Percentiles rank a stretch among this genome's conserved stretches.
These are phyloP conservation scores for Pectinophora gossypiella DNA, from an alignment of 1,140 invertebrate genomes.

Conservation along the genomic window DNA sequence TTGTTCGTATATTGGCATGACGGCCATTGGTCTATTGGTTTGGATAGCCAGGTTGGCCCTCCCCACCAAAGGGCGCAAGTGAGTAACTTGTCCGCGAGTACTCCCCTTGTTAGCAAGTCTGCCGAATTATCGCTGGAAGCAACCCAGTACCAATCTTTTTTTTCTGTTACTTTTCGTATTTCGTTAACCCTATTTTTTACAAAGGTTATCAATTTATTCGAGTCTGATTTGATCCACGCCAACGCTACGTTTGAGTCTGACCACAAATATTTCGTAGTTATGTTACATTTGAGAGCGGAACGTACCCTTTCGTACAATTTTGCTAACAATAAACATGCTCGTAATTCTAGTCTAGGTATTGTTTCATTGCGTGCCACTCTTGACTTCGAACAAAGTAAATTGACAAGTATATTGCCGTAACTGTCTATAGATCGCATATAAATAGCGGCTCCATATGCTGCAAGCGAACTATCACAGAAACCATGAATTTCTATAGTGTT, in stretches of 20 bases:
- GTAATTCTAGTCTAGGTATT: neutral
- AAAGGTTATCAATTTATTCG: neutral
- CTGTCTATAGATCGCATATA: neutral
- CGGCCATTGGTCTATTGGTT: neutral
- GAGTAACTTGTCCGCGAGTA: neutral
- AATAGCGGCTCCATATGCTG: neutral
- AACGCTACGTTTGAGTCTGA: conserved; percentile 2
- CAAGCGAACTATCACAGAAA: neutral
- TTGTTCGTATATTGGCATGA: neutral
- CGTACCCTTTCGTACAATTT: neutral
- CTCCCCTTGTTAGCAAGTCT: neutral
- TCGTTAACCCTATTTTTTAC: neutral
- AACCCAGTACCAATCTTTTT: neutral
- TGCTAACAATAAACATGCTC: neutral
- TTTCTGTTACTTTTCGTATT: neutral
- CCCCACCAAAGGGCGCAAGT: neutral
- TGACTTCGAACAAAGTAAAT: neutral
- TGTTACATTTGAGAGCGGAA: neutral
- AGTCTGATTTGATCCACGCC: neutral
- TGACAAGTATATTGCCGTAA: neutral
- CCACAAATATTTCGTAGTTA: neutral
- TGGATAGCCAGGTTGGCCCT: neutral
- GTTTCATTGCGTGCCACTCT: neutral
- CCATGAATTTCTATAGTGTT: neutral
- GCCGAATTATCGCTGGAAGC: neutral